Conservation (phyloP, 1,140 invertebrate genomes). For the Diploscapter pachys region DNA sequence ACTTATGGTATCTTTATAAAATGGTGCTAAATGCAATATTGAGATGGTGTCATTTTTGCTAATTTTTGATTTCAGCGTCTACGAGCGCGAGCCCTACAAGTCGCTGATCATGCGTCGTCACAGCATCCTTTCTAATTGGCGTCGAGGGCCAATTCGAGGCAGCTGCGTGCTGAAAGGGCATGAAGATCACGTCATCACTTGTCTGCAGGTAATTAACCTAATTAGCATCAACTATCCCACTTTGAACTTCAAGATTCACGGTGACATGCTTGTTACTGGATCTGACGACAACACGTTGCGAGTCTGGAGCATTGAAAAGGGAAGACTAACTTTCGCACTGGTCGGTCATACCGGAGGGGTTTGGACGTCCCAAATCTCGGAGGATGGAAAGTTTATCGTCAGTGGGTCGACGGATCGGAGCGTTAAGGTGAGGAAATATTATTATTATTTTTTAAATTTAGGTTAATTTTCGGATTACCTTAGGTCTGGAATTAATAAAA, state of each 20-base stretch:
- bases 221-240: neutral
- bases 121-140: constrained; percentile 49
- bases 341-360: constrained; percentile 95
- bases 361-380: constrained; percentile 68
- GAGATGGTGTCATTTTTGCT: neutral
- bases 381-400: constrained; percentile 78
- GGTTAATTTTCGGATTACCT: neutral
- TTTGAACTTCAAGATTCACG: constrained; percentile 75
- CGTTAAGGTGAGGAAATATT: constrained; percentile 80
- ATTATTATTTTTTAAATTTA: constrained; percentile 16
- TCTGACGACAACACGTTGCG: constrained; percentile 98
- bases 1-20: constrained; percentile 4
- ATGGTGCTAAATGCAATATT: neutral
- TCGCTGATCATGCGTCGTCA: constrained; percentile 44
- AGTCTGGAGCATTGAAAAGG: constrained; percentile 82
- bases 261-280: constrained; percentile 87
- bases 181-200: constrained; percentile 98
- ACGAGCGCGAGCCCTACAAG: constrained; percentile 67
- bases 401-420: constrained; percentile 96
- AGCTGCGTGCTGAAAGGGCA: constrained; percentile 80
- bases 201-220: constrained; percentile 65
- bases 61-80: constrained; percentile 61
- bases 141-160: constrained; percentile 26
- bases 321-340: constrained; percentile 74
- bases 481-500: too few species aligned